A percentile compares a stretch with the other conserved stretches of the same genome.
These are phyloP conservation scores for Tychaedon coryphoeus DNA, from an alignment of 2,113 vertebrate genomes.

Conservation along the genomic window DNA sequence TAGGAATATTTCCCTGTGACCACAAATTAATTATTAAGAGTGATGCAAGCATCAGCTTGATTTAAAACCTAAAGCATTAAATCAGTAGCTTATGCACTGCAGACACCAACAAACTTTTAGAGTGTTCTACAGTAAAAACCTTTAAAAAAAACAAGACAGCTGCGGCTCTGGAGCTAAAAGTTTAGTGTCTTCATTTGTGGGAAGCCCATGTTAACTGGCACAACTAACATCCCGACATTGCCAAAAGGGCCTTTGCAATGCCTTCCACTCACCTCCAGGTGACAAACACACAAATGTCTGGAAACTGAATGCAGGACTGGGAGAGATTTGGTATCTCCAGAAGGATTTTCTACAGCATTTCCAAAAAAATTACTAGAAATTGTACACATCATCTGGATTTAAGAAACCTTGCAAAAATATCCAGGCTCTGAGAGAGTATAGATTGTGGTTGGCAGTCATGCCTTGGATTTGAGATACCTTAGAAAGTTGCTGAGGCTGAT, in stretches of 20 bases:
- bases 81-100: neutral
- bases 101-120: neutral
- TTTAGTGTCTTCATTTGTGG: neutral
- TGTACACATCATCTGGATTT: neutral
- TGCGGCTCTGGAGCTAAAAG: neutral
- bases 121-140: neutral
- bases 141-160: neutral
- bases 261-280: neutral
- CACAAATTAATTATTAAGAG: neutral
- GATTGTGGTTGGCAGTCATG: neutral
- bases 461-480: neutral
- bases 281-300: neutral
- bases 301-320: neutral
- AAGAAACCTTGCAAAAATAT: neutral
- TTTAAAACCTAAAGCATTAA: conserved; percentile 14
- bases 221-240: neutral
- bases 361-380: neutral
- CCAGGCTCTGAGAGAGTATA: neutral
- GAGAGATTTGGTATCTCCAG: neutral
- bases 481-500: neutral
- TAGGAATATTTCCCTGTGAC: neutral
- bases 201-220: neutral
- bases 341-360: neutral
- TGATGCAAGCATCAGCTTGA: neutral
- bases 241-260: neutral